Evolutionary conservation across 2,888 invertebrate genomes (phyloP).

Genomic region (Pristionchus maxplancki): DNA sequence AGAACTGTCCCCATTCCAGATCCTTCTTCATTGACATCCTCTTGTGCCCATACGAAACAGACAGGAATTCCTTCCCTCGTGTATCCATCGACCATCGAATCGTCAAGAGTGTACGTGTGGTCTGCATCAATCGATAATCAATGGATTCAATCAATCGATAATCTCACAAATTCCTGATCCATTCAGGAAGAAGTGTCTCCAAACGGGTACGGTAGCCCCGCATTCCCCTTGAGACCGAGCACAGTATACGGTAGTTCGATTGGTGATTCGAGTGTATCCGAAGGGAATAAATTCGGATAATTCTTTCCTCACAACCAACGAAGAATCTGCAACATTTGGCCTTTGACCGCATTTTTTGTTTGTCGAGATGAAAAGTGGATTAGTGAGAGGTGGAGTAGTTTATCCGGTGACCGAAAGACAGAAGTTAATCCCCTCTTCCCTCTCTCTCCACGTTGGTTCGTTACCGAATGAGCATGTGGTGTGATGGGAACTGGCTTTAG

Average conservation of each 20-base stretch:
- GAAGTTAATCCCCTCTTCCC: neutral
- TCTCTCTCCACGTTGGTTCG: neutral
- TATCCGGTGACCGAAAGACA: neutral
- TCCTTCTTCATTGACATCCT: constrained; percentile 19
- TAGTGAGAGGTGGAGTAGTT: neutral
- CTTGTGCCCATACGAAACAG: constrained; percentile 3
- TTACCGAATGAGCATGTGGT: neutral
- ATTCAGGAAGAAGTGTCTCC: constrained; percentile 45
- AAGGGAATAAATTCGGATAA: constrained; percentile 10
- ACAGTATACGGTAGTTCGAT: constrained; percentile 26
- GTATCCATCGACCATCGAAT: constrained; percentile 36
- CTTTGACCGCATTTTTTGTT: neutral
- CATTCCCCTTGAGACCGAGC: neutral
- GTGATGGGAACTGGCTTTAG: neutral
- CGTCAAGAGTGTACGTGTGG: constrained; percentile 36
- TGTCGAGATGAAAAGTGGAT: neutral
- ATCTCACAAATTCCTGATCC: constrained; percentile 34
- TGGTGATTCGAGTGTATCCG: constrained; percentile 1
- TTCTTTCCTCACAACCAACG: constrained; percentile 30
- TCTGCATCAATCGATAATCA: neutral
- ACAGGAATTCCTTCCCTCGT: neutral
- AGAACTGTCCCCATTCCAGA: neutral
- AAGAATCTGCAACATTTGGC: constrained; percentile 31
- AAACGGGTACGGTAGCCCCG: constrained; percentile 49
- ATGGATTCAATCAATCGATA: neutral